Conservation (phyloP, 2,113 vertebrate species). For the Nematolebias whitei region DNA sequence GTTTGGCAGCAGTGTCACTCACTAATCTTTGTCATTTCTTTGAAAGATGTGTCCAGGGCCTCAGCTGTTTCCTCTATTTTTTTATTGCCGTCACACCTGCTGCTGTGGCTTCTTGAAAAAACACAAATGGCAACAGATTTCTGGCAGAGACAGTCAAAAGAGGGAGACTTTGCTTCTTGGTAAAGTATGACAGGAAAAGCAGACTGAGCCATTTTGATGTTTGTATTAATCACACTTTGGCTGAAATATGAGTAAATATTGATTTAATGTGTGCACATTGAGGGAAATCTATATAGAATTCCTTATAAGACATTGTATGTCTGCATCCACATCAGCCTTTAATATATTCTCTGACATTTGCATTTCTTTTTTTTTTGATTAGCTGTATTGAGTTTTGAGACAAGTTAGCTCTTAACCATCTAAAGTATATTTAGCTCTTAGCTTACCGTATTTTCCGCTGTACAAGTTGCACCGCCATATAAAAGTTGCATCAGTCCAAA, state of each 20-base stretch:
- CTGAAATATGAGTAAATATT: neutral
- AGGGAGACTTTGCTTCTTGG: neutral
- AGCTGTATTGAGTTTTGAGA: too few relatives aligned
- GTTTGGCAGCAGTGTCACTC: conserved; percentile 32
- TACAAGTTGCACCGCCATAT: too few relatives aligned
- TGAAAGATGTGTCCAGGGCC: conserved; percentile 12
- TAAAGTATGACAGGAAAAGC: neutral
- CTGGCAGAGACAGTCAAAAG: conserved; percentile 8
- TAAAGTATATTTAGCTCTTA: too few relatives aligned
- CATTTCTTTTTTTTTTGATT: too few relatives aligned
- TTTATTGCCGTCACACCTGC: conserved; percentile 22
- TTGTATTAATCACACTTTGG: neutral
- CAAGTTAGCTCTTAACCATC: too few relatives aligned
- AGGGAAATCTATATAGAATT: too few relatives aligned
- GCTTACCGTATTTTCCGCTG: too few relatives aligned
- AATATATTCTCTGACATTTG: too few relatives aligned
- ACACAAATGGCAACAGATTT: neutral
- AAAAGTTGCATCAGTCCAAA: too few relatives aligned
- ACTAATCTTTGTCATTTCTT: conserved; percentile 38
- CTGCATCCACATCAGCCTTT: too few relatives aligned
- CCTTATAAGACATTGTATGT: too few relatives aligned
- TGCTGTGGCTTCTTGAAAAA: neutral
- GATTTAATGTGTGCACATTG: too few relatives aligned
- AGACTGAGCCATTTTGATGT: neutral
- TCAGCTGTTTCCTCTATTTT: conserved; percentile 15